Conservation (phyloP, 2,113 vertebrate species). For the Lepus europaeus region DNA sequence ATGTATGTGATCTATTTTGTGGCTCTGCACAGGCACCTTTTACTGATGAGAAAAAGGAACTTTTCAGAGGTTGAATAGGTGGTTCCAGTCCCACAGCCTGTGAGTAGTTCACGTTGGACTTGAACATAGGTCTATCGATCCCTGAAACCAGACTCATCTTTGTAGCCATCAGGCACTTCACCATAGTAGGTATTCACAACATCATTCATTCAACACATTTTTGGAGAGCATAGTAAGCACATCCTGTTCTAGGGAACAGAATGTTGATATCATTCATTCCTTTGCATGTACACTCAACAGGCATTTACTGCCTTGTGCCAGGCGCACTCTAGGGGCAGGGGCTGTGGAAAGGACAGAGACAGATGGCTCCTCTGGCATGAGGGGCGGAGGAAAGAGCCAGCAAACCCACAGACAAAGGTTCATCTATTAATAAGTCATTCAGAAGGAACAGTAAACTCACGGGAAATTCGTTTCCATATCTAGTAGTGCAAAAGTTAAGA, state of each 20-base stretch:
- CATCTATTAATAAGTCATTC: slow-evolving; percentile 64
- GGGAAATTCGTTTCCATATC: slow-evolving; percentile 20
- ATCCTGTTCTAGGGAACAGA: not conserved
- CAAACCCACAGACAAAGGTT: not conserved
- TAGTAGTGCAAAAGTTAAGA: not conserved
- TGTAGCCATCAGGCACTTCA: not conserved
- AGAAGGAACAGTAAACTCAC: slow-evolving; percentile 22
- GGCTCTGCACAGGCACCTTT: not conserved
- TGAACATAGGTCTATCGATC: not conserved
- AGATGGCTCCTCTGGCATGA: not conserved
- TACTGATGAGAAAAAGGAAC: not conserved
- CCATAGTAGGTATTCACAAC: not conserved
- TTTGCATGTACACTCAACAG: not conserved
- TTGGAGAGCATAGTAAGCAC: not conserved
- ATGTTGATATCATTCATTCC: not conserved
- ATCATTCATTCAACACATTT: not conserved
- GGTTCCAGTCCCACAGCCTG: not conserved
- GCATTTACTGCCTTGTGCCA: not conserved
- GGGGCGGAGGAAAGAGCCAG: not conserved
- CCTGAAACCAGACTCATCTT: not conserved
- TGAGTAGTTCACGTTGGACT: not conserved
- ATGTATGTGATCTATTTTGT: not conserved
- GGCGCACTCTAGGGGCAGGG: not conserved
- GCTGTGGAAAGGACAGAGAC: too few species aligned
- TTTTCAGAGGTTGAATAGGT: not conserved